These are phyloP conservation scores for Ia io DNA, from an alignment of 2,113 vertebrate species.

Conservation along the genomic window DNA sequence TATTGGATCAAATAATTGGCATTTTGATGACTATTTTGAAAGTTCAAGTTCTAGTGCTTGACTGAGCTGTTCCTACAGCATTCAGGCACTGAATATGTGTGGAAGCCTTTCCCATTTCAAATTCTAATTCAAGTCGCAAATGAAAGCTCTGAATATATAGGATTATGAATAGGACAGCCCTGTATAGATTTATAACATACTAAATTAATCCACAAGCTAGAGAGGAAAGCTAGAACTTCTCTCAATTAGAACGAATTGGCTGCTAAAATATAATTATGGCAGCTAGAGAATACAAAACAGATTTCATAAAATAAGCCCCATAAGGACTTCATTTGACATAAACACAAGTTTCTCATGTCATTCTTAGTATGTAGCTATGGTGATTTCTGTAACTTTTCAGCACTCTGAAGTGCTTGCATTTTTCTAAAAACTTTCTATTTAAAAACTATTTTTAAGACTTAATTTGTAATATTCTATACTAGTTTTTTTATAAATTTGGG, in stretches of 20 bases:
- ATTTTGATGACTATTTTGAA: slow-evolving; percentile 63
- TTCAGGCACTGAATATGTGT: background rate
- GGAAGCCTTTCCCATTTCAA: slow-evolving; percentile 25
- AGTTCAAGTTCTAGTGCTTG: slow-evolving; percentile 30
- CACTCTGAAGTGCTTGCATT: background rate
- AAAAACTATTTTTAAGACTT: background rate
- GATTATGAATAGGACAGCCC: slow-evolving; percentile 36
- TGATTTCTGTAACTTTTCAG: slow-evolving; percentile 1
- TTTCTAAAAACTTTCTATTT: background rate
- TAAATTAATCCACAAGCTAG: slow-evolving; percentile 40
- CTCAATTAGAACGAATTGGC: slow-evolving; percentile 36
- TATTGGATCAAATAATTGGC: slow-evolving; percentile 48
- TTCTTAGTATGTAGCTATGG: background rate
- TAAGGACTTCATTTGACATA: background rate
- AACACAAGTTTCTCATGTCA: background rate
- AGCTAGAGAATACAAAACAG: slow-evolving; percentile 1
- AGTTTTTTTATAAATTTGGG: background rate
- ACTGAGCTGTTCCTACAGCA: background rate
- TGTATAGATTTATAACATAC: slow-evolving; percentile 36
- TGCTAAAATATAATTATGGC: slow-evolving; percentile 49
- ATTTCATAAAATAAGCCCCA: slow-evolving; percentile 20
- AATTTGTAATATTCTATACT: background rate
- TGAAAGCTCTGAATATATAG: slow-evolving; percentile 53
- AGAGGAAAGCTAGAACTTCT: slow-evolving; percentile 10
- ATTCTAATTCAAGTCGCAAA: slow-evolving; percentile 52